Conservation (phyloP, 2,113 vertebrate species). For the Syrmaticus mikado region DNA sequence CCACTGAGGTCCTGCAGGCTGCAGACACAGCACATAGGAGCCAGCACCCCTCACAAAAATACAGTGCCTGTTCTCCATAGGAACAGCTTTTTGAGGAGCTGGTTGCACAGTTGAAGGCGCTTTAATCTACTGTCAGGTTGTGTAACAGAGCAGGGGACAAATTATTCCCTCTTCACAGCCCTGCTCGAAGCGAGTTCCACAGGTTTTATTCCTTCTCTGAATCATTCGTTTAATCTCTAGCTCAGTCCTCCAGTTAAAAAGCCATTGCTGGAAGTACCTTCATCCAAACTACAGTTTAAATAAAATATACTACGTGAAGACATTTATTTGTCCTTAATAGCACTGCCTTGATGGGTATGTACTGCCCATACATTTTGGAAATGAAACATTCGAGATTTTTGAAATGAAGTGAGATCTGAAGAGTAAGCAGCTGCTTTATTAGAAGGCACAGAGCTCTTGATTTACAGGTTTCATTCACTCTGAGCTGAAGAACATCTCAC, state of each 20-base stretch:
- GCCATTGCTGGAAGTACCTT: constrained; percentile 6
- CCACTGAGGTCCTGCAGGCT: neutral
- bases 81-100: neutral
- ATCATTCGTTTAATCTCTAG: neutral
- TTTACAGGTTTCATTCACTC: constrained; percentile 40
- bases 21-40: neutral
- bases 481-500: neutral
- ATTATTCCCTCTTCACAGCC: neutral
- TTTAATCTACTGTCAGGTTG: neutral
- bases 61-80: neutral
- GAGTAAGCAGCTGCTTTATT: constrained; percentile 31
- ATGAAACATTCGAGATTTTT: neutral
- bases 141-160: neutral
- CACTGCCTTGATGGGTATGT: neutral
- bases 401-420: accelerated
- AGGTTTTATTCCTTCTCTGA: neutral
- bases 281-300: constrained; percentile 6
- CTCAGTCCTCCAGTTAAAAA: constrained; percentile 16
- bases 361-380: neutral
- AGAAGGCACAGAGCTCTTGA: neutral
- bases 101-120: neutral
- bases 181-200: neutral
- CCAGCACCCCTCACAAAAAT: neutral
- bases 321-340: constrained; percentile 6
- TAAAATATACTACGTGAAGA: neutral